Percentiles rank a stretch among this genome's conserved stretches.
Conservation (phyloP, 2,797 vertebrate species). For the Zalophus californianus region DNA sequence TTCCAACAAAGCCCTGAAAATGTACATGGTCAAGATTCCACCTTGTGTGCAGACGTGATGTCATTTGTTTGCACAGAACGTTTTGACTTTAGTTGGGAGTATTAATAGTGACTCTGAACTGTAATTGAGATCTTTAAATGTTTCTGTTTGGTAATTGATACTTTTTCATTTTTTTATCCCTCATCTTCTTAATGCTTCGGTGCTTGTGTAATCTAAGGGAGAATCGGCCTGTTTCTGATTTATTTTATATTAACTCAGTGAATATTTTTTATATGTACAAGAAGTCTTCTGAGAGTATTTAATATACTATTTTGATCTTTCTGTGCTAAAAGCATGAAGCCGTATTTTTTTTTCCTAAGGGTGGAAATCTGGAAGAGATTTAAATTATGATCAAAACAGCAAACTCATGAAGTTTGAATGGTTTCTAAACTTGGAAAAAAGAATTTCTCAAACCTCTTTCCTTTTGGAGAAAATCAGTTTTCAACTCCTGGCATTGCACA, state of each 20-base stretch:
- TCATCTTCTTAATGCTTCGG: background rate
- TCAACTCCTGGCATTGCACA: background rate
- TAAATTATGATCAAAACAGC: slow-evolving; percentile 61
- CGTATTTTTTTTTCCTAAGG: background rate
- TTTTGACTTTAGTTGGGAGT: background rate
- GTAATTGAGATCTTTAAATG: background rate
- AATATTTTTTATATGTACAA: slow-evolving; percentile 55
- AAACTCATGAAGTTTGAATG: slow-evolving; percentile 64
- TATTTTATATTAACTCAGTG: slow-evolving; percentile 42
- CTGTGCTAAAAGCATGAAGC: slow-evolving; percentile 1
- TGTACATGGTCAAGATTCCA: rapidly evolving
- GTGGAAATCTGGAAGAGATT: slow-evolving; percentile 73
- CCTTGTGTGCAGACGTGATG: rapidly evolving
- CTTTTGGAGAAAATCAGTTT: background rate
- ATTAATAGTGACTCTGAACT: background rate
- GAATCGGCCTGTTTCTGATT: slow-evolving; percentile 30
- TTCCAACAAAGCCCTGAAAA: background rate
- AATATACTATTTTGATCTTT: slow-evolving; percentile 68
- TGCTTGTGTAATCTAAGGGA: background rate
- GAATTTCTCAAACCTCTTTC: background rate
- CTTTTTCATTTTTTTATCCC: background rate
- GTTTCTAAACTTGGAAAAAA: slow-evolving; percentile 52
- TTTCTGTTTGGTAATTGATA: background rate
- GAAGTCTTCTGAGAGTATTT: slow-evolving; percentile 50
- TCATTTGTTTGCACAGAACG: background rate